A percentile compares a stretch with the other conserved stretches of the same genome.
phyloP scores from a whole-genome alignment of 2,113 vertebrate species.

The Sphaerodactylus townsendi region DNA sequence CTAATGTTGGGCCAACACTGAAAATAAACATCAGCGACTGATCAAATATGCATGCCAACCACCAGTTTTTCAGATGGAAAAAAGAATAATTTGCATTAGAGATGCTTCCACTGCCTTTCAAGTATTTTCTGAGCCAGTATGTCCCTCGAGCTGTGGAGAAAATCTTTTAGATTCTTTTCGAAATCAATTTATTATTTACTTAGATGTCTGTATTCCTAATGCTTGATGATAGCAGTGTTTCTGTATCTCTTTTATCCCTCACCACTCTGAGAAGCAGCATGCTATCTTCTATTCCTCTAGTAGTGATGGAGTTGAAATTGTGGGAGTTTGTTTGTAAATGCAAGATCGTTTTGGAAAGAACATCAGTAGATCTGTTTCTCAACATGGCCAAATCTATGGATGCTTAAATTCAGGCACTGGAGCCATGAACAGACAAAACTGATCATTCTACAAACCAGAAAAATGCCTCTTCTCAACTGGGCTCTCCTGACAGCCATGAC shows the following conservation, averaged over 20 bases:
- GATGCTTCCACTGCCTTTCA: slow-evolving; percentile 13
- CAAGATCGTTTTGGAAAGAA: too few species aligned
- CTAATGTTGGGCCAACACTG: background rate
- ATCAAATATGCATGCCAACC: slow-evolving; percentile 20
- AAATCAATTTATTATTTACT: background rate
- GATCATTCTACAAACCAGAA: too few species aligned
- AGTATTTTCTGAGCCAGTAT: background rate
- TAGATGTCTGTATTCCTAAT: background rate
- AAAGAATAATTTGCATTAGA: background rate
- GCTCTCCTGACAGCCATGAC: too few species aligned
- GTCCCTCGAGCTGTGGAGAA: background rate
- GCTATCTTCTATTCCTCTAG: background rate
- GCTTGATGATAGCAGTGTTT: too few species aligned
- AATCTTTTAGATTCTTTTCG: slow-evolving; percentile 9
- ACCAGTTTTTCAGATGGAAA: slow-evolving; percentile 29
- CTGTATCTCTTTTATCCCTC: background rate
- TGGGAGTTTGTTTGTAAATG: too few species aligned
- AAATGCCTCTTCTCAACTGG: too few species aligned
- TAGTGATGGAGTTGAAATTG: background rate
- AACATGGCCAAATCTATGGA: too few species aligned
- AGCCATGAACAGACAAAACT: too few species aligned
- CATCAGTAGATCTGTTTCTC: too few species aligned
- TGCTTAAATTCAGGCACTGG: too few species aligned
- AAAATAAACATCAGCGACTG: slow-evolving; percentile 29
- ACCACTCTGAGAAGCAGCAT: background rate